A percentile compares a stretch with the other conserved stretches of the same genome.
Conservation (phyloP, 2,797 vertebrate genomes). For the Bufotes viridis region DNA sequence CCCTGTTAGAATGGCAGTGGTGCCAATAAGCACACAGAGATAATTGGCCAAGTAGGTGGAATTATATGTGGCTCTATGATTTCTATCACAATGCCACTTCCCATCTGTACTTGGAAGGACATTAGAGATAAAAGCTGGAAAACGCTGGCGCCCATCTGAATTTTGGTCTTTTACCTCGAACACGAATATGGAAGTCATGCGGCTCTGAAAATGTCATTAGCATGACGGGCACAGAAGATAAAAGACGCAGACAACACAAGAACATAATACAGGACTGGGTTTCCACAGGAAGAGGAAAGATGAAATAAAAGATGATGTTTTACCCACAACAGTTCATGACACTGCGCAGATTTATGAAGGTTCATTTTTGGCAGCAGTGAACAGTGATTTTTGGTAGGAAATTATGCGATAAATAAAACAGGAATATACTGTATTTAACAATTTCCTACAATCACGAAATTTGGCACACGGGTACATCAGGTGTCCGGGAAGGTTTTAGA, state of each 20-base stretch:
- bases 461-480: too few relatives aligned
- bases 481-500: too few relatives aligned
- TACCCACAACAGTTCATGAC: neutral
- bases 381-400: too few relatives aligned
- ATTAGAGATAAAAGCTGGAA: constrained; percentile 33
- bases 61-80: constrained; percentile 23
- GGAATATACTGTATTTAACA: too few relatives aligned
- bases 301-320: neutral
- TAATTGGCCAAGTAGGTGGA: constrained; percentile 49
- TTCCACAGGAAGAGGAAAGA: neutral
- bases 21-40: constrained; percentile 46
- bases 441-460: too few relatives aligned
- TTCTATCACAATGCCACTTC: neutral
- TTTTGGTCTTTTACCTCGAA: neutral
- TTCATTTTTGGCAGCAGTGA: neutral
- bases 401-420: too few relatives aligned
- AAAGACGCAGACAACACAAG: neutral
- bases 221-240: neutral
- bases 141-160: constrained; percentile 22
- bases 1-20: constrained; percentile 11
- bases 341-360: neutral
- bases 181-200: neutral
- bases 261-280: neutral
- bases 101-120: constrained; percentile 39
- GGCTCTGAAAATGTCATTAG: neutral